Conservation (phyloP, 1,140 invertebrate species). For the Trichonephila clavata region DNA sequence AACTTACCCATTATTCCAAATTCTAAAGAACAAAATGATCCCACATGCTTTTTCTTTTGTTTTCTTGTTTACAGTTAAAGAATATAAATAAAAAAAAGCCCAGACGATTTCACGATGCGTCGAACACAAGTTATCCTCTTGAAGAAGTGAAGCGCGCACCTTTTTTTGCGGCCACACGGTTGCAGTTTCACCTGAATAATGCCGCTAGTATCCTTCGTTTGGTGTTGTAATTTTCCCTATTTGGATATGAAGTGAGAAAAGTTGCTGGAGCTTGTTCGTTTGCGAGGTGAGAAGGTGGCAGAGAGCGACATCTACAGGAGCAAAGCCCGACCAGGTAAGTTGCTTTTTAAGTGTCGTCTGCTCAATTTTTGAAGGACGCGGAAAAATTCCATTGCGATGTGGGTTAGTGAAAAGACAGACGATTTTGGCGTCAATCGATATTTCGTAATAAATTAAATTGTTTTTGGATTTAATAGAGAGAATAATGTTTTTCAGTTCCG, state of each 20-base stretch:
- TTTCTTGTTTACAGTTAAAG: not conserved
- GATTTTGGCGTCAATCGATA: not conserved
- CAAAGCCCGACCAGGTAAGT: not conserved
- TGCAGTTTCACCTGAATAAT: conserved; percentile 49
- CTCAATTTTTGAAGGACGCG: conserved; percentile 50
- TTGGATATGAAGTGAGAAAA: conserved; percentile 65
- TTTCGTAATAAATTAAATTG: too few species aligned
- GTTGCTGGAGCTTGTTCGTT: conserved; percentile 56
- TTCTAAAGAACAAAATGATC: conserved; percentile 20
- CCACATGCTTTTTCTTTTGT: conserved; percentile 11
- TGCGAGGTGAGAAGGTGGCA: conserved; percentile 15
- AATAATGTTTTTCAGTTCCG: too few species aligned
- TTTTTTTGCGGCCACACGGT: conserved; percentile 50
- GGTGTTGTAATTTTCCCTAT: conserved; percentile 61
- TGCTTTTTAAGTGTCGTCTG: not conserved
- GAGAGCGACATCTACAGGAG: conserved; percentile 59
- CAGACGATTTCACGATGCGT: conserved; percentile 24
- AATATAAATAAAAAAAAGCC: not conserved
- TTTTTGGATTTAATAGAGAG: too few species aligned
- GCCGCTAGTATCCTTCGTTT: conserved; percentile 33
- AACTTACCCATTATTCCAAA: conserved; percentile 40
- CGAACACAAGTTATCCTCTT: conserved; percentile 50
- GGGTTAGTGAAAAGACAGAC: conserved; percentile 17
- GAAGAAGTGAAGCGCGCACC: not conserved
- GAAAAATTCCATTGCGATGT: not conserved